Percentiles rank a stretch among this genome's conserved stretches.
These are phyloP conservation scores for Lycophotia porphyrea DNA, from an alignment of 2,888 invertebrate genomes.

Conservation along the genomic window DNA sequence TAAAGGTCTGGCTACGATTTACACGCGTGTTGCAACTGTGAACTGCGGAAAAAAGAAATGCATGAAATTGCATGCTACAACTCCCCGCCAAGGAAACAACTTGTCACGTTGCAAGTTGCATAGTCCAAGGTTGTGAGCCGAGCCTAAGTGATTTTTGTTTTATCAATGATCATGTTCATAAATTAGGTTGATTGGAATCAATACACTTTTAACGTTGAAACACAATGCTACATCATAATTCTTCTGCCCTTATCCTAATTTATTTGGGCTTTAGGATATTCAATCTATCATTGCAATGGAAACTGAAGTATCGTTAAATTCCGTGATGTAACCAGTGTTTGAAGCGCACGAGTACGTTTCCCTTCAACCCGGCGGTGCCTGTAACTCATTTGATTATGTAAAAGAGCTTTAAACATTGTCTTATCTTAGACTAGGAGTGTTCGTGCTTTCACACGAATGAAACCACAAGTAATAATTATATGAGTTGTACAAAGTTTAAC, in stretches of 20 bases:
- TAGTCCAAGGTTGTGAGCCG: too few species aligned
- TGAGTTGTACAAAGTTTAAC: not conserved
- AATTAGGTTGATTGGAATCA: too few species aligned
- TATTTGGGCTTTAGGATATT: not conserved
- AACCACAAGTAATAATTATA: not conserved
- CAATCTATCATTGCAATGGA: slow-evolving; percentile 16
- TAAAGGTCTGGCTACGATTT: too few species aligned
- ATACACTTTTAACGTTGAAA: not conserved
- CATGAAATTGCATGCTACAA: too few species aligned
- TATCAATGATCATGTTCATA: not conserved
- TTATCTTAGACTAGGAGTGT: not conserved
- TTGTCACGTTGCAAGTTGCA: too few species aligned
- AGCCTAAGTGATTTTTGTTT: too few species aligned
- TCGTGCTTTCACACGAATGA: not conserved
- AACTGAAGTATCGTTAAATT: slow-evolving; percentile 20
- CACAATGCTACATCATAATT: not conserved
- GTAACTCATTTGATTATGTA: slow-evolving; percentile 77
- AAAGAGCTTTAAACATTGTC: slow-evolving; percentile 47
- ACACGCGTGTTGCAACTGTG: too few species aligned
- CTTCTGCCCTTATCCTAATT: not conserved
- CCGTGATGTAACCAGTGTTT: slow-evolving; percentile 50
- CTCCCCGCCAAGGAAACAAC: too few species aligned
- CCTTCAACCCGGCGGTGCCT: slow-evolving; percentile 59
- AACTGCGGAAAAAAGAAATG: too few species aligned
- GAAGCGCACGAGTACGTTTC: slow-evolving; percentile 48